Evolutionary conservation across 2,888 invertebrate species (phyloP), one percentile per base, ranked within the genome.

Genomic region (Macrophya annulata): DNA sequence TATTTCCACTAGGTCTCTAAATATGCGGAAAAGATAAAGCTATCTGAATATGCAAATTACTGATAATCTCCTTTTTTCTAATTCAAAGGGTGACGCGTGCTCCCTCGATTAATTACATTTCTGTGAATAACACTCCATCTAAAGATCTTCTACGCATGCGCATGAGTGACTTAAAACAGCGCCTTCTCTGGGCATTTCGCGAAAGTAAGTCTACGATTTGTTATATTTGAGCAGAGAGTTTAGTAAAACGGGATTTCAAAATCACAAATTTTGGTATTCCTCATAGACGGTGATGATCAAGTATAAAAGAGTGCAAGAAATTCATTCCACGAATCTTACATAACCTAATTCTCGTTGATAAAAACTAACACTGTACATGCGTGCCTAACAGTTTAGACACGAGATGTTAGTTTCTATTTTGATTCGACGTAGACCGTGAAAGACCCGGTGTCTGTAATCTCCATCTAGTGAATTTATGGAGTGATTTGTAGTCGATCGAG

Each of bases 401-500:
- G 40, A 31, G 72, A 45, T 5, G 45, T 74, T 74, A n/a, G 45
- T 74, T 43, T 74, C 72, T 45, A 40, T 21, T 74, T 74, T 43
- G 43, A 68, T 68, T 25, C 37, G 37, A 37, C 12, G 12, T 25
- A 15, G 0, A 37, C 68, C 37, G 31, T 15, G 31, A 37, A 68
- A 68, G 68, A 68, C 31, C 45, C 72, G n/a, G 72, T 45, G 43
- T 74, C 45, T 25, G 45, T 71, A 25, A 45, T 4, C 12, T 45
- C 6, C 21, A 10, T 21, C 21, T n/a, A 21, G 45, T 45, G 21
- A 74, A 45, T 43, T 74, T 45, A 43, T 68, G 1, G 68, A 68
- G 31, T 37, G 68, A 68, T 68, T 68, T 17, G 68, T 74, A 21
- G 72, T 74, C 43, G 72, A 74, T 74, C 43, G 72, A 74, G 37